A percentile compares a stretch with the other conserved stretches of the same genome.
phyloP scores from a whole-genome alignment of 2,797 vertebrate species.

The Cyclura pinguis region DNA sequence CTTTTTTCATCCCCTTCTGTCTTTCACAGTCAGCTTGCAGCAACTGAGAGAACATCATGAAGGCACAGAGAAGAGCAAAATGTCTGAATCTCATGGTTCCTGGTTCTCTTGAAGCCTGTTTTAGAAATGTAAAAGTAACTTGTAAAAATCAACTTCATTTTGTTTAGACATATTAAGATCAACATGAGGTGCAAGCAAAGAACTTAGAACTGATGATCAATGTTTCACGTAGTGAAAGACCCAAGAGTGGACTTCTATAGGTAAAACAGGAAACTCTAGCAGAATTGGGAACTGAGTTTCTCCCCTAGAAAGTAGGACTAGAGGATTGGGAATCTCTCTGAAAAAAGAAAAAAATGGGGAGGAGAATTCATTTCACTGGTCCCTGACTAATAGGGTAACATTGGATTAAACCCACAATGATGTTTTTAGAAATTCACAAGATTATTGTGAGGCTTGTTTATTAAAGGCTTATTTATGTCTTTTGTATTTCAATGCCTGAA shows the following conservation, averaged over 20 bases:
- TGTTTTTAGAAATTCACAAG: background rate
- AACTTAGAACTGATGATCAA: background rate
- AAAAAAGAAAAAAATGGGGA: no score
- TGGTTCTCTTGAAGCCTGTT: constrained; percentile 51
- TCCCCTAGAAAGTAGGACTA: no score
- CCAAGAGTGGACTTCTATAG: no score
- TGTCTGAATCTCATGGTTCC: constrained; percentile 75
- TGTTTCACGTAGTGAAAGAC: background rate
- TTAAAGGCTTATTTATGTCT: background rate
- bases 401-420: background rate
- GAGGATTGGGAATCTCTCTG: no score
- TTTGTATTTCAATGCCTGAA: background rate
- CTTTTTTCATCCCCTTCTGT: constrained; percentile 69
- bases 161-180: background rate
- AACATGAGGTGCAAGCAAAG: background rate
- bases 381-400: background rate
- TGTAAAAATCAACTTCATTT: constrained; percentile 17
- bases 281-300: no score
- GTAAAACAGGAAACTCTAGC: no score
- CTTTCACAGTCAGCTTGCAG: constrained; percentile 77
- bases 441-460: background rate
- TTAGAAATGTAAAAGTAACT: constrained; percentile 42
- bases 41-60: constrained; percentile 81
- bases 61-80: constrained; percentile 75
- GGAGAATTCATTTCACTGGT: background rate